phyloP scores from a whole-genome alignment of 1,140 invertebrate genomes.

The Hypothenemus hampei region DNA sequence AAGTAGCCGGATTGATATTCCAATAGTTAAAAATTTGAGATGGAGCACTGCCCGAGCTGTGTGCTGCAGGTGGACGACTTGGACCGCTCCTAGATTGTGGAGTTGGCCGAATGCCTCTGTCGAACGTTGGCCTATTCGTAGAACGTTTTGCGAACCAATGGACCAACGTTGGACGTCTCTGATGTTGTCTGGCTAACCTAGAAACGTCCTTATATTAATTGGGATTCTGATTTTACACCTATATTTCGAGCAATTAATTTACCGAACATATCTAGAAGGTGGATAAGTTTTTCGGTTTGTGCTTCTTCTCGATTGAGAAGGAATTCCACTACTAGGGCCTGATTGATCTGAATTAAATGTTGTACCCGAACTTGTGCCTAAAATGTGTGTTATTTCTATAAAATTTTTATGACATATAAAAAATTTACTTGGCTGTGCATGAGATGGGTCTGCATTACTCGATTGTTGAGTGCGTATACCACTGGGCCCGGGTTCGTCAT shows the following conservation, averaged over 20 bases:
- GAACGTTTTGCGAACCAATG: constrained; percentile 33
- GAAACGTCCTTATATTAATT: constrained; percentile 1
- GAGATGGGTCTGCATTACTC: not conserved
- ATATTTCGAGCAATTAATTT: not conserved
- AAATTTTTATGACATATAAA: too few relatives aligned
- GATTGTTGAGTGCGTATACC: not conserved
- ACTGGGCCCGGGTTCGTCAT: constrained; percentile 20
- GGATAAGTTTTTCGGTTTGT: constrained; percentile 37
- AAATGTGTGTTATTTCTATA: not conserved
- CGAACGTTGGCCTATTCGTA: constrained; percentile 10
- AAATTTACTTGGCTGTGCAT: constrained; percentile 14
- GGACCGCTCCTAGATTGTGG: not conserved
- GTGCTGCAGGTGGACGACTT: not conserved
- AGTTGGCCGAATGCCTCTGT: not conserved
- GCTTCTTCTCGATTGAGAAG: constrained; percentile 14
- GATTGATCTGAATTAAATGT: constrained; percentile 13
- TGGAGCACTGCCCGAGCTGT: not conserved
- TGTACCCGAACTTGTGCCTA: constrained; percentile 20
- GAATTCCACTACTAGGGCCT: constrained; percentile 8
- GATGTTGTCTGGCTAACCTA: constrained; percentile 25
- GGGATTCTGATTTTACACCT: not conserved
- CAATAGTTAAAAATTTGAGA: not conserved
- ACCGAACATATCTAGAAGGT: constrained; percentile 35
- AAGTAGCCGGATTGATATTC: not conserved
- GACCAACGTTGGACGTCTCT: constrained; percentile 27